Base-by-base conservation (phyloP, 1,140 invertebrate species). In the silkworm (Bombyx mori) region DNA sequence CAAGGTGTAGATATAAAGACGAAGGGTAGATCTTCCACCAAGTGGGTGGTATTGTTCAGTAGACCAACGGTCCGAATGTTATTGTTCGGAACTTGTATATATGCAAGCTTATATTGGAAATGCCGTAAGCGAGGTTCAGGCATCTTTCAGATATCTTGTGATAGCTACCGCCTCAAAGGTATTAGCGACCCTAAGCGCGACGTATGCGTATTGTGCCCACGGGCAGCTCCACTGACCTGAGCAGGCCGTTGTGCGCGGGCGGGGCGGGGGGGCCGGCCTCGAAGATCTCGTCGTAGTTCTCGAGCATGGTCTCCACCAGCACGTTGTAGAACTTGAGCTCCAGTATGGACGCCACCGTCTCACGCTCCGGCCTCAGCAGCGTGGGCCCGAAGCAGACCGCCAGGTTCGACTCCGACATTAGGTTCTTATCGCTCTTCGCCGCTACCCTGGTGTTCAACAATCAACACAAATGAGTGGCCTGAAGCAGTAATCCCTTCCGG, bases 311-410 rank as follows among this genome's bases (percentile, higher is more conserved):
- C 89, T 99, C 98, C 42, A 99, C 96, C 52, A 99, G 95, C 68
- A 99, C 95, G 89, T 99, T 99, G 82, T 96, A 97, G 90, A 99
- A 99, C 88, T 99, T 99, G 57, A 99, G 97, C 81, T 99, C 97
- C 91, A 99, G 94, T 73, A 99, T 99, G 67, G 97, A 96, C 44
- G 97, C 97, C 53, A 99, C 95, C 3, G 97, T 97, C 89, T 99
- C 98, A 80, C 98, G 96, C 89, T 97, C 94, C 6, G 97, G 95
- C 56, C 97, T 90, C 73, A 99, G 89, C 64, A 99, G 89, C 43
- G 97, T 99, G n/a, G 98, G 98, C 26, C 98, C 98, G 88, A 99
- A 99, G 85, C 98, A 99, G n/a, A 99, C 98, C 2, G 96, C 97
- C 57, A 99, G 88, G 89, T 99, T 99, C 57, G 96, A 96, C 42